Evolutionary conservation across 2,888 invertebrate genomes (phyloP).

Genomic region (Polydesmus complanatus): DNA sequence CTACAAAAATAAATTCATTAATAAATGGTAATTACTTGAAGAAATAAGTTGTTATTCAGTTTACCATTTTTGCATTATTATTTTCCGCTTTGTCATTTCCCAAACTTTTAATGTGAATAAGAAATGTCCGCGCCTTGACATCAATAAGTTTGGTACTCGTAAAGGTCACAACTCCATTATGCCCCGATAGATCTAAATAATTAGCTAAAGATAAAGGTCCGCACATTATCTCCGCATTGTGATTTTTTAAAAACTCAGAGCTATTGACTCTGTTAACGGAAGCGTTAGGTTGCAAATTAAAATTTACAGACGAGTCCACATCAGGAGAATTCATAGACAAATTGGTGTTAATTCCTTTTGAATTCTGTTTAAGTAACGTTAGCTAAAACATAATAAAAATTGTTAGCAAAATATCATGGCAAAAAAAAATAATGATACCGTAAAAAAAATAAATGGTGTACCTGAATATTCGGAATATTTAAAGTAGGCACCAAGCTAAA

Average conservation of each 20-base stretch:
- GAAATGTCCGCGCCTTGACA: slow-evolving; percentile 59
- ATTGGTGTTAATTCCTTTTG: slow-evolving; percentile 37
- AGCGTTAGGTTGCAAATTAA: slow-evolving; percentile 19
- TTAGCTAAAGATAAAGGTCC: slow-evolving; percentile 72
- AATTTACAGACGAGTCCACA: slow-evolving; percentile 21
- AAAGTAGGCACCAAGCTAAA: slow-evolving; percentile 68
- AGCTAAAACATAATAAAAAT: slow-evolving; percentile 31
- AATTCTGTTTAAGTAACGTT: slow-evolving; percentile 52
- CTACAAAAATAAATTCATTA: neutral
- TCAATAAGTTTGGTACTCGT: slow-evolving; percentile 73
- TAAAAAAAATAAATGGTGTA: slow-evolving; percentile 7
- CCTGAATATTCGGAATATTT: slow-evolving; percentile 60
- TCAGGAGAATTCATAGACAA: neutral
- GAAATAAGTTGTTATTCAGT: neutral
- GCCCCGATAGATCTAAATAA: slow-evolving; percentile 69
- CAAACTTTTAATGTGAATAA: slow-evolving; percentile 53
- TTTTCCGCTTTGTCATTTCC: neutral
- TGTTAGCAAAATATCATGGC: neutral
- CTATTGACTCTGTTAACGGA: slow-evolving; percentile 34
- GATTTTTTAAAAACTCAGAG: slow-evolving; percentile 66
- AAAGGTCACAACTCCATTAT: slow-evolving; percentile 67
- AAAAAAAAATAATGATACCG: neutral
- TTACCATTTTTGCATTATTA: no score
- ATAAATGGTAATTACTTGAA: neutral
- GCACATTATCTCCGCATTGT: slow-evolving; percentile 78